Conservation (phyloP, 2,797 vertebrate species). For the Phrynocephalus forsythii region DNA sequence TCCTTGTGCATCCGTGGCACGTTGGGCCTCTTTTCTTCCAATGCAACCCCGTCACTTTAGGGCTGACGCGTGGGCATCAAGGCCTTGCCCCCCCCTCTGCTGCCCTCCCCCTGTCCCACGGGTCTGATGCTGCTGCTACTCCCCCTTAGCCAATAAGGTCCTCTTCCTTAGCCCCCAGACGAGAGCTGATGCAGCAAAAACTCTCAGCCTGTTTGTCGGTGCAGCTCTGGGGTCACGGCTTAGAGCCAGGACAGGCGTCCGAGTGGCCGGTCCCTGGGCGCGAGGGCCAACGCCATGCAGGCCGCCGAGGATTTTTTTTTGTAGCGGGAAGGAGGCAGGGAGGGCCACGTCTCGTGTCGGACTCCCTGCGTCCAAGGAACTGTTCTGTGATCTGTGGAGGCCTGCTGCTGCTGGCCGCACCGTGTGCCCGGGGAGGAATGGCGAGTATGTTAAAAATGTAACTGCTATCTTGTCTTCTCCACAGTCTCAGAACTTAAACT, state of each 20-base stretch:
- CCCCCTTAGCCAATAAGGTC: too few relatives aligned
- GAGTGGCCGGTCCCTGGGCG: conserved; percentile 34
- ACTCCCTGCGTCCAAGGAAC: conserved; percentile 56
- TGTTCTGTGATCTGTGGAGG: neutral
- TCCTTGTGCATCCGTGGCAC: too few relatives aligned
- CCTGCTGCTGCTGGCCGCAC: conserved; percentile 47
- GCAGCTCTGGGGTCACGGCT: neutral
- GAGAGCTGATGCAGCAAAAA: conserved; percentile 2
- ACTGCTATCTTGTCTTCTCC: conserved; percentile 46
- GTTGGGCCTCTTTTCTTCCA: too few relatives aligned
- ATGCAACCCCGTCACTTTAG: too few relatives aligned
- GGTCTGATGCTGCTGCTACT: too few relatives aligned
- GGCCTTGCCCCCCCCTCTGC: too few relatives aligned
- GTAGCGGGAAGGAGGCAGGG: conserved; percentile 1
- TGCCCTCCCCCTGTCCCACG: too few relatives aligned
- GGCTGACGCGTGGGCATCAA: too few relatives aligned
- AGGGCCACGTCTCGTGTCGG: conserved; percentile 53
- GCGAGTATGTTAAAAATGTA: conserved; percentile 63
- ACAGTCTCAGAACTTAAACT: conserved; percentile 54
- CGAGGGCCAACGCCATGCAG: conserved; percentile 52
- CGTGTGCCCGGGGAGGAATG: conserved; percentile 50
- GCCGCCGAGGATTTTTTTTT: conserved; percentile 29
- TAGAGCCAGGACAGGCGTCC: neutral
- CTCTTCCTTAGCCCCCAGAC: neutral
- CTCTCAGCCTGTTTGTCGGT: accelerated